Evolutionary conservation across 2,888 invertebrate species (phyloP).

Genomic region (Cataglyphis livida): DNA sequence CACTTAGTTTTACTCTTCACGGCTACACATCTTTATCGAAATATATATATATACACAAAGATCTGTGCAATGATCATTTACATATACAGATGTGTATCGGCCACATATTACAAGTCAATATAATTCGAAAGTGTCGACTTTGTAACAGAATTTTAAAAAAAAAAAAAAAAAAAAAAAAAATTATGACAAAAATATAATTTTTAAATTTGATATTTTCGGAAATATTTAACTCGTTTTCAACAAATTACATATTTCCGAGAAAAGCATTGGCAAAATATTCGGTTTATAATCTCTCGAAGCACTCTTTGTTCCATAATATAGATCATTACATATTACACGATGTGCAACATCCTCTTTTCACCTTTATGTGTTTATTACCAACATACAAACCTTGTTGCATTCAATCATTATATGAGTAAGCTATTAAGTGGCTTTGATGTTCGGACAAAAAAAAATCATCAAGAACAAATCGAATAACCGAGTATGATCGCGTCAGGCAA

Average conservation of each 20-base stretch:
- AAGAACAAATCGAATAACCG: slow-evolving; percentile 53
- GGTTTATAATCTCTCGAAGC: not conserved
- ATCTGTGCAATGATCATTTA: not conserved
- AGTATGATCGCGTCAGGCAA: slow-evolving; percentile 13
- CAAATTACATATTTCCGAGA: not conserved
- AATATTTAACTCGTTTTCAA: not conserved
- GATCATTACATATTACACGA: not conserved
- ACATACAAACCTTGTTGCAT: not conserved
- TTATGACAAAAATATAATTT: not conserved
- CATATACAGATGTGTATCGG: too few species aligned
- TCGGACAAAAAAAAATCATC: slow-evolving; percentile 13
- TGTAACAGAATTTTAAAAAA: too few species aligned
- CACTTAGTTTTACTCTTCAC: not conserved
- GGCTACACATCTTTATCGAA: not conserved
- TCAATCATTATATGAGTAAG: slow-evolving; percentile 5
- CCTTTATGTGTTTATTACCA: not conserved
- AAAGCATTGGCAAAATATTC: not conserved
- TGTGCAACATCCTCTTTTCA: not conserved
- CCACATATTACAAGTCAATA: not conserved
- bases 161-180: too few species aligned
- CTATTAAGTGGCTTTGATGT: slow-evolving; percentile 35
- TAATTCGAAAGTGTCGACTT: not conserved
- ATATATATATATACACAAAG: not conserved
- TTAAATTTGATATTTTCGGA: not conserved
- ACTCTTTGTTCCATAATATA: not conserved